A percentile compares a stretch with the other conserved stretches of the same genome.
Evolutionary conservation across 2,113 vertebrate species (phyloP).

Genomic region (Anser cygnoides): DNA sequence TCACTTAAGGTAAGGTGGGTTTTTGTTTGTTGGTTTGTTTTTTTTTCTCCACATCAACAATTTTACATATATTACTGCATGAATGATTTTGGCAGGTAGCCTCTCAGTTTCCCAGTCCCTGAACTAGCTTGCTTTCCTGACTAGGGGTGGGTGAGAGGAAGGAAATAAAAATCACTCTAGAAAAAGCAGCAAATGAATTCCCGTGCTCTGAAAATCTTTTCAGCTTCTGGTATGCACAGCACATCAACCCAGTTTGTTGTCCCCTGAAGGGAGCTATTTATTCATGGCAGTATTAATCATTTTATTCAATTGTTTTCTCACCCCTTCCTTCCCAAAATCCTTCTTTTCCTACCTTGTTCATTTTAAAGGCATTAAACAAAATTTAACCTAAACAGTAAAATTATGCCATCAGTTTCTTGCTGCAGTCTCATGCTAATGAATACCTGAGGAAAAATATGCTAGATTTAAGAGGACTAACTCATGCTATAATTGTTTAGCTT

Average conservation of each 20-base stretch:
- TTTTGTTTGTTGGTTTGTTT: background rate
- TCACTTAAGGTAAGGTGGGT: background rate
- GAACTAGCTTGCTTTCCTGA: background rate
- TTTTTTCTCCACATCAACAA: background rate
- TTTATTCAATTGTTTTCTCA: background rate
- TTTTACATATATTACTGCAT: background rate
- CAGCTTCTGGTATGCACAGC: background rate
- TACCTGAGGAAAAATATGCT: background rate
- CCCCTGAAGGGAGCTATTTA: slow-evolving; percentile 35
- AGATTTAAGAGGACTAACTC: background rate
- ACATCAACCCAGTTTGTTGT: background rate
- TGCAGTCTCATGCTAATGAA: background rate
- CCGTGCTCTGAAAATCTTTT: background rate
- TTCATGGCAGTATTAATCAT: background rate
- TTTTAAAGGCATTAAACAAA: background rate
- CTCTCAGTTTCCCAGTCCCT: background rate
- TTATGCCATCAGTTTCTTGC: background rate
- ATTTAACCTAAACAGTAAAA: background rate
- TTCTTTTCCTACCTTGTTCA: background rate
- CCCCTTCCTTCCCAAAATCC: background rate
- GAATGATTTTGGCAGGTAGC: background rate
- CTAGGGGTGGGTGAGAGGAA: background rate
- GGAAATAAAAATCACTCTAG: background rate
- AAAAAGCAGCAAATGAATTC: background rate
- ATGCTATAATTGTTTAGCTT: background rate